phyloP scores from a whole-genome alignment of 1,140 invertebrate species.

The Megalonaias nervosa region DNA sequence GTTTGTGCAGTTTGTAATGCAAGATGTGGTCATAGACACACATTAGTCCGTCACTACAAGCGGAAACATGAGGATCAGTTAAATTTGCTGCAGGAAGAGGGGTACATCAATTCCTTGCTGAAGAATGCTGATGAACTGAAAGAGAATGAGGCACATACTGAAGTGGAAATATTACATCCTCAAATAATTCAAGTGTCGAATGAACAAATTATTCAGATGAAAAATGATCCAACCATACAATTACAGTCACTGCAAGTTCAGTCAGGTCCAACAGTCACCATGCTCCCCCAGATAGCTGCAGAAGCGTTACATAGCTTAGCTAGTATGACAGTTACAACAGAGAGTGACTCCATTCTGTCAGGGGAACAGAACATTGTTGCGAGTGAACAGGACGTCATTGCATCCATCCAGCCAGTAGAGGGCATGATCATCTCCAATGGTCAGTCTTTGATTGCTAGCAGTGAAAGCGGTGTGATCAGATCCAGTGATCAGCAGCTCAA shows the following conservation, averaged over 20 bases:
- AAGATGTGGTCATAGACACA: slow-evolving; percentile 67
- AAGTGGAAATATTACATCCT: slow-evolving; percentile 4
- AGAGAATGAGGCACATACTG: slow-evolving; percentile 23
- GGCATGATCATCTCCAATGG: too few species aligned
- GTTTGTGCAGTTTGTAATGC: slow-evolving; percentile 71
- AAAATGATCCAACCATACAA: slow-evolving; percentile 5
- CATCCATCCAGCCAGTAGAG: too few species aligned
- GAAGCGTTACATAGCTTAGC: slow-evolving; percentile 58
- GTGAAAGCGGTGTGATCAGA: too few species aligned
- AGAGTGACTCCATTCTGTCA: slow-evolving; percentile 11
- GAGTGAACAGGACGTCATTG: too few species aligned
- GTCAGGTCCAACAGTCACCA: slow-evolving; percentile 11
- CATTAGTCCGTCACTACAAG: slow-evolving; percentile 72
- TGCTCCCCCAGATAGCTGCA: slow-evolving; percentile 53
- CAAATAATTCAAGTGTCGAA: too few species aligned
- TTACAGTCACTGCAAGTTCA: slow-evolving; percentile 4
- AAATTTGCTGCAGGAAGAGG: slow-evolving; percentile 45
- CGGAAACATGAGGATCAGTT: slow-evolving; percentile 66
- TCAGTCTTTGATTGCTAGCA: too few species aligned
- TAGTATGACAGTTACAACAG: slow-evolving; percentile 27
- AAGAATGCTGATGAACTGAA: slow-evolving; percentile 45
- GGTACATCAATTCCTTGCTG: slow-evolving; percentile 49
- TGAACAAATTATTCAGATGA: background rate
- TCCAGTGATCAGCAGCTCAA: too few species aligned
- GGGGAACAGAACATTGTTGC: background rate